Conservation (phyloP, 1,140 invertebrate species). For the Paraescarpia echinospica region DNA sequence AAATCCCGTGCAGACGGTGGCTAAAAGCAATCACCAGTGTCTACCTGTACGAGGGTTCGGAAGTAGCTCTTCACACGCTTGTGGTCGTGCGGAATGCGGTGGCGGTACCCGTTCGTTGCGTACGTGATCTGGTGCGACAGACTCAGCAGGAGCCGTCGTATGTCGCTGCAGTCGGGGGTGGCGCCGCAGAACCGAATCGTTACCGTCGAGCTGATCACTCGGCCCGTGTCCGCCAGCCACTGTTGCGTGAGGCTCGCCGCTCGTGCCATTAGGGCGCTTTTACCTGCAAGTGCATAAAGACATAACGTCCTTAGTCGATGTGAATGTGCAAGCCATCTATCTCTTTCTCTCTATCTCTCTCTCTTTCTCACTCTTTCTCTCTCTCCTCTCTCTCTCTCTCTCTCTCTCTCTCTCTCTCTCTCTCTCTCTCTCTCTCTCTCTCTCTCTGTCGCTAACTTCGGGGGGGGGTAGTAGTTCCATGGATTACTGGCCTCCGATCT, state of each 20-base stretch:
- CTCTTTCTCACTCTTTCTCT: too few species aligned
- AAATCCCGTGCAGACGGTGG: too few species aligned
- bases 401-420: too few species aligned
- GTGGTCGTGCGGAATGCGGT: constrained; percentile 40
- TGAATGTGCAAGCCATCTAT: neutral
- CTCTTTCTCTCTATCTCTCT: too few species aligned
- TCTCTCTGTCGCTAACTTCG: too few species aligned
- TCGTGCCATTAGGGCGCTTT: constrained; percentile 46
- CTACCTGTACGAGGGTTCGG: constrained; percentile 36
- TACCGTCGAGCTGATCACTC: constrained; percentile 37
- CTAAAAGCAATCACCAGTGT: too few species aligned
- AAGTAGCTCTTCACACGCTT: constrained; percentile 42
- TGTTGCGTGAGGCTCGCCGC: constrained; percentile 34
- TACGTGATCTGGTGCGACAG: constrained; percentile 48
- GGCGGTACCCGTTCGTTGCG: constrained; percentile 35
- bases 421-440: too few species aligned
- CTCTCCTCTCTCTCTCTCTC: too few species aligned
- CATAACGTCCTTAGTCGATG: constrained; percentile 78
- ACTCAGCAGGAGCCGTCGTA: constrained; percentile 40
- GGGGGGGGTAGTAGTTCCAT: too few species aligned
- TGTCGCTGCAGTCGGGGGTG: constrained; percentile 37
- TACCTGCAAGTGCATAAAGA: constrained; percentile 62
- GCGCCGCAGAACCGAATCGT: constrained; percentile 47
- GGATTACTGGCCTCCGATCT: too few species aligned
- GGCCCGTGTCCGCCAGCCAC: constrained; percentile 27